phyloP scores from a whole-genome alignment of 1,140 invertebrate species.

The Ladona fulva region DNA sequence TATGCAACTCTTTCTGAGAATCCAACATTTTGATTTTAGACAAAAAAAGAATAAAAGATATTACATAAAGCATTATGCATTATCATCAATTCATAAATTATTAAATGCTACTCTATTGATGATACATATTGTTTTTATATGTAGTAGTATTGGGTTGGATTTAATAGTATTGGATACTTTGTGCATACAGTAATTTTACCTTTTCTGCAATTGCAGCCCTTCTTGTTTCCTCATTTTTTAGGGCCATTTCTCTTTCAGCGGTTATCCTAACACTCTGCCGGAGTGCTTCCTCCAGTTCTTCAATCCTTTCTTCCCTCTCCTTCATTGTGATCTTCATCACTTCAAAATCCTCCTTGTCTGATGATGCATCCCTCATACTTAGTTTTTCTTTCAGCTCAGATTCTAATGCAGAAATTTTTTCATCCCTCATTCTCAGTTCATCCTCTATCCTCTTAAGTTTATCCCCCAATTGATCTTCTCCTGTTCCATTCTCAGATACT shows the following conservation, averaged over 20 bases:
- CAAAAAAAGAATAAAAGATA: no score
- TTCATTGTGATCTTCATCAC: conserved; percentile 25
- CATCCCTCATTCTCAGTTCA: conserved; percentile 3
- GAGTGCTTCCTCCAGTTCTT: conserved; percentile 71
- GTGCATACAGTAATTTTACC: conserved; percentile 38
- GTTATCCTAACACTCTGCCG: conserved; percentile 55
- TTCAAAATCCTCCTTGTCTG: conserved; percentile 19
- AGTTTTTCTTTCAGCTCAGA: conserved; percentile 19
- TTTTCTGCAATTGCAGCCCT: conserved; percentile 50
- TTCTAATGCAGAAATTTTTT: background rate
- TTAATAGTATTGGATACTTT: no score
- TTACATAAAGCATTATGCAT: no score
- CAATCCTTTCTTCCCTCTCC: conserved; percentile 42
- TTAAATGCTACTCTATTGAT: no score
- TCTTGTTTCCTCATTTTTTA: conserved; percentile 48
- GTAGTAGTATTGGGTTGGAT: no score
- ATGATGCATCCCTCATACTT: no score
- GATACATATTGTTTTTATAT: no score
- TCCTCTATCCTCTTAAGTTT: background rate
- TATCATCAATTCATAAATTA: no score
- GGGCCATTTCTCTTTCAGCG: conserved; percentile 50
- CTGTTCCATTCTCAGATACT: no score
- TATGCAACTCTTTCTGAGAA: no score
- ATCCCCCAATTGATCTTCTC: background rate
- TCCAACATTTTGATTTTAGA: no score